Base-by-base conservation (phyloP, 2,888 invertebrate genomes). In the Cerceris rybyensis region DNA sequence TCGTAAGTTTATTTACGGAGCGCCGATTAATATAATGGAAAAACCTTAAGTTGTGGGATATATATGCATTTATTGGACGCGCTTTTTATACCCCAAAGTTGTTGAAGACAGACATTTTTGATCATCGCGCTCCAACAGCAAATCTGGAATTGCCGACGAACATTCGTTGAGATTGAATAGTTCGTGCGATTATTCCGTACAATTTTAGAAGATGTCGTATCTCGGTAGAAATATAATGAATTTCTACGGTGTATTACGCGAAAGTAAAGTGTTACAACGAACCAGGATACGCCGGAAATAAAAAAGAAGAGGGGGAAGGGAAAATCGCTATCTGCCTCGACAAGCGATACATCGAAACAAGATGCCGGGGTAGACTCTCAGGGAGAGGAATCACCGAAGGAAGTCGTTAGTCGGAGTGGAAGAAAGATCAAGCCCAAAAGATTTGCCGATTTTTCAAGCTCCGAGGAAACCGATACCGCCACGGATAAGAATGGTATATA, bases 391-490 rank as follows among this genome's bases (percentile, higher is more conserved):
- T 93, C 94, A 16, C 94, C 94, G 75, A 94, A 94, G 1, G 94
- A 95, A 88, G 91, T 95, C 39, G 94, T 95, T 9, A 95, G 96
- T 89, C 94, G 96, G 73, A 96, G 96, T 86, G 96, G 96, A 0
- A 94, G 96, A 67, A 96, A 96, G 92, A 95, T 96, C 76, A 95
- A 96, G 83, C 96, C 96, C 0, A 96, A 95, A 92, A 89, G 92
- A 42, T 92, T 91, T 71, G 90, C 92, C 13, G 92, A 92, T 71
- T 91, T 89, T 59, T 90, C 88, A 49, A 89, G 89, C 75, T 90
- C 90, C 5, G 92, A 92, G 80, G 89, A 90, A 70, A 85, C 89
- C 7, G 92, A 93, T 58, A 81, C 83, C 7, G 59, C 64, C 28
- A 28, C 71, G 14, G 85, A 88, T 11, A 90, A 87, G 77, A 89